Evolutionary conservation across 1,140 invertebrate species (phyloP).

Genomic region (Drosophila nebulosa): DNA sequence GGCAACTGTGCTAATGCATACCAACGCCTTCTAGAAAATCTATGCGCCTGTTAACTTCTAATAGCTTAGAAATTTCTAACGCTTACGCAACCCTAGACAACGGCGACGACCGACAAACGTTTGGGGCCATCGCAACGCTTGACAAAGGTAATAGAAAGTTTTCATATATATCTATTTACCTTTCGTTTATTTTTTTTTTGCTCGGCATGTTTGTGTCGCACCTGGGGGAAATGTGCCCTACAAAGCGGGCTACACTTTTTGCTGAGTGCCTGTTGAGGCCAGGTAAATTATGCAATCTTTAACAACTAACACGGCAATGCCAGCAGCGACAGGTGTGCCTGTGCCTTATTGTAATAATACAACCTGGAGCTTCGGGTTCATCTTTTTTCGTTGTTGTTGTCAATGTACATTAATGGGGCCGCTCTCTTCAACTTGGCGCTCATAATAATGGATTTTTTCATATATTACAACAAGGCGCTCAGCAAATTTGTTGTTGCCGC

Average conservation of each 20-base stretch:
- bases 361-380: neutral
- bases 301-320: conserved; percentile 49
- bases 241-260: conserved; percentile 44
- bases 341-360: neutral
- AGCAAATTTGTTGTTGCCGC: conserved; percentile 52
- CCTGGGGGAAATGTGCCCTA: conserved; percentile 41
- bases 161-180: conserved; percentile 10
- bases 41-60: conserved; percentile 73
- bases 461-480: conserved; percentile 77
- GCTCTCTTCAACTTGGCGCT: conserved; percentile 65
- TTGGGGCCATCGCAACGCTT: neutral
- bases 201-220: conserved; percentile 12
- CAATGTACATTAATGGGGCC: neutral
- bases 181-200: conserved; percentile 12
- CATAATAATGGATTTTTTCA: conserved; percentile 79
- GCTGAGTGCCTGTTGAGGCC: conserved; percentile 69
- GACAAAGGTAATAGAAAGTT: conserved; percentile 53
- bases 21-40: conserved; percentile 38
- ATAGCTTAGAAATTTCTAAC: conserved; percentile 80
- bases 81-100: conserved; percentile 41
- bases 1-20: conserved; percentile 66
- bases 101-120: neutral
- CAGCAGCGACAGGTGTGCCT: conserved; percentile 61
- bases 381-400: neutral
- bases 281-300: conserved; percentile 81